Evolutionary conservation across 2,888 invertebrate genomes (phyloP).

Genomic region (Tipula confusa): DNA sequence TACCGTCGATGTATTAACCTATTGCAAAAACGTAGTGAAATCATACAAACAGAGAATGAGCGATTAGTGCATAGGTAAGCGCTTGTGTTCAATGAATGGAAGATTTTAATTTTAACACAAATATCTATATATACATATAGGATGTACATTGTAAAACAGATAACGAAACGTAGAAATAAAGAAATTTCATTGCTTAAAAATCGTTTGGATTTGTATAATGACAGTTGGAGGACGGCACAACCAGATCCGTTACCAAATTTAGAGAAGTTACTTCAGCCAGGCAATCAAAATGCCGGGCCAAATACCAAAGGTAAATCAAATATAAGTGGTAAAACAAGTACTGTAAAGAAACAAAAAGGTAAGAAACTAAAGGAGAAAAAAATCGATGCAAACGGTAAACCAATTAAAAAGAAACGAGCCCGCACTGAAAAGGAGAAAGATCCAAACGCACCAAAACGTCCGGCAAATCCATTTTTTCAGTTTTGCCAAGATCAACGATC

Average conservation of each 20-base stretch:
- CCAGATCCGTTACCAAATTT: slow-evolving; percentile 28
- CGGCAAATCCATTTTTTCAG: slow-evolving; percentile 76
- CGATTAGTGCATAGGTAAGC: slow-evolving; percentile 45
- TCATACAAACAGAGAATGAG: slow-evolving; percentile 47
- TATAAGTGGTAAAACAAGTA: not conserved
- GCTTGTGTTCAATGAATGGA: not conserved
- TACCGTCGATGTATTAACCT: slow-evolving; percentile 45
- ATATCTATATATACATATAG: too few relatives aligned
- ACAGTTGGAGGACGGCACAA: slow-evolving; percentile 43
- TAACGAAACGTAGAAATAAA: slow-evolving; percentile 42
- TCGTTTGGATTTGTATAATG: slow-evolving; percentile 45
- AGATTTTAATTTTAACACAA: too few relatives aligned
- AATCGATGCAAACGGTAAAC: not conserved
- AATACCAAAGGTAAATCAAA: not conserved
- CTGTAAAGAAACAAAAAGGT: not conserved
- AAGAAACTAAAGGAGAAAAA: not conserved
- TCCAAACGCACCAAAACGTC: slow-evolving; percentile 73
- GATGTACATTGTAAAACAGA: slow-evolving; percentile 40
- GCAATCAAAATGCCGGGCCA: not conserved
- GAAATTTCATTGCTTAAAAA: slow-evolving; percentile 46
- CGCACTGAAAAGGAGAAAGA: slow-evolving; percentile 51
- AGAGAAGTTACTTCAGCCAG: not conserved
- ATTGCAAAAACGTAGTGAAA: slow-evolving; percentile 43
- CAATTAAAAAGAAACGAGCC: not conserved
- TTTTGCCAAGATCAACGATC: slow-evolving; percentile 75